Evolutionary conservation across 2,888 invertebrate genomes (phyloP), one percentile per base, ranked within the genome.

Genomic region (Euzophera pinguis): DNA sequence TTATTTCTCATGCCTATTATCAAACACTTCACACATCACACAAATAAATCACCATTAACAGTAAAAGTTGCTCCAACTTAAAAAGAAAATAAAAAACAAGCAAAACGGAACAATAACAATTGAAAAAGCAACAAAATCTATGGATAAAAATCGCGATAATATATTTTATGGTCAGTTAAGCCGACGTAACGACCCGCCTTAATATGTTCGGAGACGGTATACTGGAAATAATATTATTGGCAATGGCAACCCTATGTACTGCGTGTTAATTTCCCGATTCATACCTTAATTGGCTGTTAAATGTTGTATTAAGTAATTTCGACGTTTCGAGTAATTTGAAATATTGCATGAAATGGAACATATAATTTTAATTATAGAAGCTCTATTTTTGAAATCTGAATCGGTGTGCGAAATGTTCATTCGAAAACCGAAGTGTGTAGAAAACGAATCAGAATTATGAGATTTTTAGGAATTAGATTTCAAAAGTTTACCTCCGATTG

Each of bases 211-310:
- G 43, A 32, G 45, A 45, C 16, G 56, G 58, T 54, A 54, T 60
- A 64, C 69, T 69, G 66, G 67, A 63, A 65, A 62, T 57, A 64
- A 67, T 68, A 72, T 72, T 67, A 57, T 64, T 61, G 64, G 59
- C 59, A 49, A 52, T 61, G 64, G 59, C 59, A 49, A 52, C 38
- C 48, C 39, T 57, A 56, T 59, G 58, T 58, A 63, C 52, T 58
- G 61, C 53, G 59, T 59, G 67, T 70, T 71, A 71, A 76, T 74
- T 71, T 74, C 69, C 67, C 70, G 59, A 69, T 71, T 71, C 68
- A 72, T 73, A 71, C 68, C 58, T 61, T 71, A 73, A 76, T 71
- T 69, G 71, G 54, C 39, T 48, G 43, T 37, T 48, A 29, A 53
- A 50, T 43, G 50, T 34, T 51, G 50, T 48, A 53, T 54, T 47